A percentile compares a stretch with the other conserved stretches of the same genome.
These are phyloP conservation scores for Hanleya hanleyi DNA, from an alignment of 2,888 invertebrate genomes.

Conservation along the genomic window DNA sequence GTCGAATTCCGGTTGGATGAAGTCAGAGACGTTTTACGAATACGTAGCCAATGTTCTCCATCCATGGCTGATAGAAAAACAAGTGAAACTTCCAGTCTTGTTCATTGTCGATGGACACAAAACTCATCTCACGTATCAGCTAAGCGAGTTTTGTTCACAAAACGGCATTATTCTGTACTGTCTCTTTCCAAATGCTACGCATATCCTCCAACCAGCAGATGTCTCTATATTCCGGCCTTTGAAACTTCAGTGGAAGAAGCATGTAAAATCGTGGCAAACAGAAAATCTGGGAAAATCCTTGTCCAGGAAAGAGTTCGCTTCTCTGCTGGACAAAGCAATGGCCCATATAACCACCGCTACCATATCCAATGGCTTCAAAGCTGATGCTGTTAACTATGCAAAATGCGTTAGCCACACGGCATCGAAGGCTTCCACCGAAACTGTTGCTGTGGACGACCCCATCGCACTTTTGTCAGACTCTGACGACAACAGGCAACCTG, in stretches of 20 bases:
- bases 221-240: constrained; percentile 27
- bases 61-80: neutral
- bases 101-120: constrained; percentile 10
- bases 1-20: neutral
- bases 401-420: constrained; percentile 17
- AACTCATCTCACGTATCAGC: neutral
- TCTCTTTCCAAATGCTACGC: constrained; percentile 25
- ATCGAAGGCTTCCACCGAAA: neutral
- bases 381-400: constrained; percentile 10
- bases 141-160: neutral
- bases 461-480: too few relatives aligned
- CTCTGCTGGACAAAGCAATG: constrained; percentile 18
- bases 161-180: constrained; percentile 34
- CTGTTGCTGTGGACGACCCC: too few relatives aligned
- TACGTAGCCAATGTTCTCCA: constrained; percentile 7
- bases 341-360: neutral
- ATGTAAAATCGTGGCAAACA: constrained; percentile 30
- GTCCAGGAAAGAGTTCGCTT: constrained; percentile 23
- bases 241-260: constrained; percentile 29
- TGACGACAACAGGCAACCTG: neutral
- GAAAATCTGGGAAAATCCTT: constrained; percentile 24
- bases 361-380: constrained; percentile 25
- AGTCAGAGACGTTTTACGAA: constrained; percentile 9
- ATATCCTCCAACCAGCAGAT: constrained; percentile 28
- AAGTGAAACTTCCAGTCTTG: constrained; percentile 2